Percentiles rank a stretch among this genome's conserved stretches.
These are phyloP conservation scores for Larimichthys polyactis DNA, from an alignment of 2,113 vertebrate species.

Conservation along the genomic window DNA sequence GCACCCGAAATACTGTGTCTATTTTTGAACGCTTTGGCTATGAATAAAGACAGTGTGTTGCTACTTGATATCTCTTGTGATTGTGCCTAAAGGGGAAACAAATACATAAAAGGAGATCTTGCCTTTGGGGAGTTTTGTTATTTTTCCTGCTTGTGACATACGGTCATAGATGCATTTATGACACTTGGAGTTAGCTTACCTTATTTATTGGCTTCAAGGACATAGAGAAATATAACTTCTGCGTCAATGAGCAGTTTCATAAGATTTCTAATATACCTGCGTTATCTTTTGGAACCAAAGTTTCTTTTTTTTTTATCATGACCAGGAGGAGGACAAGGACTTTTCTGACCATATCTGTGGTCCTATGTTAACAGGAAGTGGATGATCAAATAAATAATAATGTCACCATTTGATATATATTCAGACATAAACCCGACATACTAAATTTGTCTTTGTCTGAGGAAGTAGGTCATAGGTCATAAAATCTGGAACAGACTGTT, in stretches of 20 bases:
- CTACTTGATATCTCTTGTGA: constrained; percentile 35
- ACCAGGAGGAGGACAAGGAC: too few species aligned
- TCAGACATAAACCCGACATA: not conserved
- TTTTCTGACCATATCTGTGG: not conserved
- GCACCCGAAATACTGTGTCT: constrained; percentile 41
- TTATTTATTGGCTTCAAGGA: not conserved
- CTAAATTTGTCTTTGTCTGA: not conserved
- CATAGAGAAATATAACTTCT: not conserved
- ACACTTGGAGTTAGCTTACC: not conserved
- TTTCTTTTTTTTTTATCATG: not conserved
- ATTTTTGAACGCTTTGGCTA: constrained; percentile 27
- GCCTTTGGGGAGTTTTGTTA: constrained; percentile 13
- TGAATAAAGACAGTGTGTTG: constrained; percentile 47
- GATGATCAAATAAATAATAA: not conserved
- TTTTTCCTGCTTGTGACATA: constrained; percentile 11
- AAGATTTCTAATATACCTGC: not conserved
- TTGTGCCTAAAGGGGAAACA: constrained; percentile 22
- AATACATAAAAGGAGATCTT: constrained; percentile 15
- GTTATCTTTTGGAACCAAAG: not conserved
- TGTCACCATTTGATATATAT: not conserved
- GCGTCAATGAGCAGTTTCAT: not conserved
- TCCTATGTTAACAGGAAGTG: not conserved
- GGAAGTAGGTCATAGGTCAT: not conserved
- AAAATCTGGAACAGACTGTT: not conserved
- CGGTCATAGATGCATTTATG: not conserved